Evolutionary conservation across 2,797 vertebrate species (phyloP), one percentile per base, ranked within the genome.

Genomic region (Lophius americanus): DNA sequence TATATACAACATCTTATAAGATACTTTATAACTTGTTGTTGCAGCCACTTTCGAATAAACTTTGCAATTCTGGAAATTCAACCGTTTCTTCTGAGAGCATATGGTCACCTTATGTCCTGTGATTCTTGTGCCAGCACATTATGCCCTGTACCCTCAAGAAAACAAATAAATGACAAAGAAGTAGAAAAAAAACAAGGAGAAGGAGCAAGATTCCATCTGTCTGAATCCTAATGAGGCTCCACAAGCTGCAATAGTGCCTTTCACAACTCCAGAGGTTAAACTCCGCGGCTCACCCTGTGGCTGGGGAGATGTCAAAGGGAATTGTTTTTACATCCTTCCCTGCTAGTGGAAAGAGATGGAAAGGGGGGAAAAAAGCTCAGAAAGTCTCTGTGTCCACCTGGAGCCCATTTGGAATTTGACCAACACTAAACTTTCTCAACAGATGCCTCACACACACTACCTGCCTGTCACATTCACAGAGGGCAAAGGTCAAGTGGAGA

Each of bases 221-320:
- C 78, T 72, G 80, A 83, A 81, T 80, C 54, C 60, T 86, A 89
- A 89, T 89, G 67, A 88, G 79, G 64, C 38, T 69, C 46, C 36
- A 61, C 70, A 70, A 72, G 60, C 63, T 68, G 70, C 47, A 70
- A 78, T 73, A 64, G 73, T 83, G 88, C 75, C 85, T 87, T 91
- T 90, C 77, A 75, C 61, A 79, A 72, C 79, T 86, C 55, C 73
- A 80, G 77, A 87, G 83, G 88, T 88, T 79, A 90, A 88, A 84
- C 69, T 37, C 10, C 43, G 71, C 72, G 76, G 82, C 78, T 42
- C 60, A 32, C 51, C 46, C 52, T 46, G 57, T 54, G 73, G 56
- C 72, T 48, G 35, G 44, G 62, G 65, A 77, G 44, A 69, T 6
- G 60, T 70, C 64, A 75, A 11, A 49, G 68, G 23, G 44, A 72